phyloP scores from a whole-genome alignment of 2,888 invertebrate genomes.

The Pecten maximus region DNA sequence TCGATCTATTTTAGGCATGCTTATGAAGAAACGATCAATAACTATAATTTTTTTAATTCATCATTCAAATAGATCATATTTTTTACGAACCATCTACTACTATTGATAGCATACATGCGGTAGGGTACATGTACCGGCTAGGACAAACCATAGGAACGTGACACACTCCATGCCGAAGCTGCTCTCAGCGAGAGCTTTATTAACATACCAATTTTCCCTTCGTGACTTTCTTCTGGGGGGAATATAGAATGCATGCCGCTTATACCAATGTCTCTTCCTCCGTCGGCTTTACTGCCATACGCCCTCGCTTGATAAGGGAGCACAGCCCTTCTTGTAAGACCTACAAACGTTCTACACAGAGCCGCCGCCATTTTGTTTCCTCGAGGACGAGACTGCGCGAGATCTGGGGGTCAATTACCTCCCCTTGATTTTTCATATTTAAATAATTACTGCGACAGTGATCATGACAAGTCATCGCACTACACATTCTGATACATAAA shows the following conservation, averaged over 20 bases:
- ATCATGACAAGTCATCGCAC: too few species aligned
- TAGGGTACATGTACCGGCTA: too few species aligned
- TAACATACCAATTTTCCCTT: conserved; percentile 1
- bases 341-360: background rate
- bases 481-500: too few species aligned
- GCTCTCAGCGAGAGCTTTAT: background rate
- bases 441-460: too few species aligned
- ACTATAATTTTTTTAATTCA: background rate
- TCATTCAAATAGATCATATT: background rate
- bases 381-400: background rate
- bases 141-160: background rate
- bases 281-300: background rate
- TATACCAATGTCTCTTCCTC: background rate
- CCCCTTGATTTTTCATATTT: too few species aligned
- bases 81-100: too few species aligned
- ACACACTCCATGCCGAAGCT: background rate
- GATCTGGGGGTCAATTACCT: background rate
- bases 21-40: background rate
- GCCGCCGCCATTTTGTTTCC: conserved; percentile 16
- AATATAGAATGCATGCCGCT: conserved; percentile 2
- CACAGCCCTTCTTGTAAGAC: background rate
- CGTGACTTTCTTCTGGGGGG: background rate
- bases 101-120: too few species aligned
- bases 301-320: background rate
- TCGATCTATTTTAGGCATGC: background rate